Evolutionary conservation across 2,797 vertebrate species (phyloP), one percentile per base, ranked within the genome.

Genomic region (Spinus pinus): DNA sequence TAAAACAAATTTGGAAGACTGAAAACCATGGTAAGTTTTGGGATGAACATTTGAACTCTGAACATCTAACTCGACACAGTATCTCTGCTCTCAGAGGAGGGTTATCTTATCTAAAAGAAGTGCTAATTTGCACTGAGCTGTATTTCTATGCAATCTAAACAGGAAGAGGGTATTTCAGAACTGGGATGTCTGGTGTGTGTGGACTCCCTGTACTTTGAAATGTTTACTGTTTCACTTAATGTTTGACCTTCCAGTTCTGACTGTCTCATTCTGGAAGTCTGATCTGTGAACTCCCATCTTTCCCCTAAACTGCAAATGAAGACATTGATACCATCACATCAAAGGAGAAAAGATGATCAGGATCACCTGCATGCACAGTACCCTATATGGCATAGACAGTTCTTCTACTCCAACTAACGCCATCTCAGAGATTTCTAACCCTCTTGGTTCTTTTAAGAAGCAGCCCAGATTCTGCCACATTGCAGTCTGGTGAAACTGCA

Each of bases 81-180:
- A 61, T 92, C 44, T n/a, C 5, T 87, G 33, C 25, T 82, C 37
- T 71, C 57, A 58, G 54, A 92, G 35, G 33, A 87, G 8, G 33
- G 37, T 84, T 95, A 93, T 95, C 90, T 94, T 95, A 93, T 87
- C 95, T 71, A 71, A 58, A 28, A 78, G 47, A 86, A 86, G 42
- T 82, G 58, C 23, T 90, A 93, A 94, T 96, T 95, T 91, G 84
- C 61, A 87, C 62, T 64, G n/a, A 72, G 42, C n/a, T 82, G 21
- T 75, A 84, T 88, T 93, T 88, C 66, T 75, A 30, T 93, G 83
- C 64, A 88, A 33, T 91, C 67, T 81, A 91, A 96, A 95, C 49
- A 94, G 93, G 79, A 95, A 94, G 56, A 79, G 27, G 30, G 25
- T 66, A 62, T 93, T 88, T 90, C 88, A 93, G 88, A 79, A 62